Evolutionary conservation across 1,140 invertebrate species (phyloP).

Genomic region (Lamellibrachia luymesi): DNA sequence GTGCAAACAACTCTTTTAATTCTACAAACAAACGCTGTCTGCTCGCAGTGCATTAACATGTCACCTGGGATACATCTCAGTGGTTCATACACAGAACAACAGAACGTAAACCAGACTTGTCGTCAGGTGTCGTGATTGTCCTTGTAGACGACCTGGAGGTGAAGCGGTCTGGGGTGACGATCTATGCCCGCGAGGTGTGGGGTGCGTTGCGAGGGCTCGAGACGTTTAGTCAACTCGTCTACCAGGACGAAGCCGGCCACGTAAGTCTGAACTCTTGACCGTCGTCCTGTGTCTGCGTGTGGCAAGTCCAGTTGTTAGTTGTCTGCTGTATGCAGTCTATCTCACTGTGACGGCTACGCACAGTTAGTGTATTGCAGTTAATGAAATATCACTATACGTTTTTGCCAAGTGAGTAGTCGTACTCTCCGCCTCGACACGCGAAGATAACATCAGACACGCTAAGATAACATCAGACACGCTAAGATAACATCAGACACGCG

Average conservation of each 20-base stretch:
- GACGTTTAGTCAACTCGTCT: slow-evolving; percentile 71
- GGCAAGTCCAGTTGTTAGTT: not conserved
- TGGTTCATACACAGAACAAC: not conserved
- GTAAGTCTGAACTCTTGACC: not conserved
- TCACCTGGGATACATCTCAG: not conserved
- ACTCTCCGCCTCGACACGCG: too few relatives aligned
- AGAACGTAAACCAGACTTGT: not conserved
- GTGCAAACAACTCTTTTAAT: not conserved
- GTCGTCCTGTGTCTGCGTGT: not conserved
- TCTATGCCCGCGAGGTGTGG: slow-evolving; percentile 63
- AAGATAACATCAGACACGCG: too few relatives aligned
- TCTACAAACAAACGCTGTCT: not conserved
- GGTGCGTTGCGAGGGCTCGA: slow-evolving; percentile 76
- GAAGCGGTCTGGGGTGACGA: not conserved
- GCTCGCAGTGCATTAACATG: not conserved
- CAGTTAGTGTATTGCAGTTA: too few relatives aligned
- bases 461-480: too few relatives aligned
- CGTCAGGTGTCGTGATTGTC: not conserved
- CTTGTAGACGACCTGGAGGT: slow-evolving; percentile 25
- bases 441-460: too few relatives aligned
- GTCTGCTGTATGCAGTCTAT: not conserved
- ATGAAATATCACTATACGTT: too few relatives aligned
- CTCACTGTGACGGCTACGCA: too few relatives aligned
- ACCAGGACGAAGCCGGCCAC: slow-evolving; percentile 51
- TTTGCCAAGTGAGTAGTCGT: too few relatives aligned